Evolutionary conservation across 2,113 vertebrate genomes (phyloP).

Genomic region (Cryptomyrus ogoouensis): DNA sequence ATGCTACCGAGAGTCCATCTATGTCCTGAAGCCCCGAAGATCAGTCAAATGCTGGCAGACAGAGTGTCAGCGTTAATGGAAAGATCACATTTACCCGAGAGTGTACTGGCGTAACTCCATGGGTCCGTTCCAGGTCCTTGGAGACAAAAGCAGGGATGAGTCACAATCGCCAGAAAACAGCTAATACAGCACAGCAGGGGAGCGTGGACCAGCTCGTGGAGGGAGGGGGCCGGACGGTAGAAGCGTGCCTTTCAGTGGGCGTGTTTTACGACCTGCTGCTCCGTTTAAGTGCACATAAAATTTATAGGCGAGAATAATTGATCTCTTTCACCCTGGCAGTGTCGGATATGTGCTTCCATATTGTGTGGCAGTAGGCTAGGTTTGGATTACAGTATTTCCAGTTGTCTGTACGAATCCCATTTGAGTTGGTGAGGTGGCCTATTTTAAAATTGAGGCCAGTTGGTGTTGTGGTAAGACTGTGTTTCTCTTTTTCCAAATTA

Average conservation of each 20-base stretch:
- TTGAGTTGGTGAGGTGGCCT: not conserved
- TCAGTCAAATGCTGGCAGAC: not conserved
- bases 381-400: constrained; percentile 8
- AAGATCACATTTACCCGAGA: constrained; percentile 19
- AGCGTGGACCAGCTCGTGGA: constrained; percentile 18
- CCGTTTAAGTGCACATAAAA: constrained; percentile 62
- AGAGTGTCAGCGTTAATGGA: not conserved
- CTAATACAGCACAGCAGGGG: constrained; percentile 6
- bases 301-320: constrained; percentile 58
- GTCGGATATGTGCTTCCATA: constrained; percentile 38
- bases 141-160: not conserved
- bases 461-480: not conserved
- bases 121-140: not conserved
- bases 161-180: not conserved
- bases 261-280: constrained; percentile 59
- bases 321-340: constrained; percentile 47
- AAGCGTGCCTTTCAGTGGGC: constrained; percentile 52
- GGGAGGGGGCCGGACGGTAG: constrained; percentile 49
- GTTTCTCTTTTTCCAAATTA: not conserved
- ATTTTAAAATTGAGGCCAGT: constrained; percentile 6
- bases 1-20: not conserved
- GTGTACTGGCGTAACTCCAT: not conserved
- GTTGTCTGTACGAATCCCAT: not conserved
- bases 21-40: not conserved
- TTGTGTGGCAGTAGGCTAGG: constrained; percentile 10